These are phyloP conservation scores for Nephrotoma flavescens DNA, from an alignment of 2,888 invertebrate species.

Conservation along the genomic window DNA sequence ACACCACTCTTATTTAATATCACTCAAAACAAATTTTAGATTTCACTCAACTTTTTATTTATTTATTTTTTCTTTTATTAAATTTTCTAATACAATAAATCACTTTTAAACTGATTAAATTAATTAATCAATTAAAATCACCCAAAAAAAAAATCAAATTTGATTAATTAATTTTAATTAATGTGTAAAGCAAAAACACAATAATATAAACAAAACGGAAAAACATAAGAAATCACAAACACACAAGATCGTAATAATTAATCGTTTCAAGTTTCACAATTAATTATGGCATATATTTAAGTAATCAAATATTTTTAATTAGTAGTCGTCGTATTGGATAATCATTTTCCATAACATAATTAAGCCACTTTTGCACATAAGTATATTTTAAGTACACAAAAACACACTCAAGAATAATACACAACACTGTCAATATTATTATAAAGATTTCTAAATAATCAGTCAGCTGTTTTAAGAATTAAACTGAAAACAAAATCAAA, in stretches of 20 bases:
- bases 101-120: background rate
- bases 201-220: background rate
- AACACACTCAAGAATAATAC: background rate
- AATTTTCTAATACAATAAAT: background rate
- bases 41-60: background rate
- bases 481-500: background rate
- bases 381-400: background rate
- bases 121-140: background rate
- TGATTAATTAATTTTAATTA: background rate
- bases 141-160: background rate
- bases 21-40: background rate
- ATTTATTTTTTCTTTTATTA: background rate
- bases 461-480: background rate
- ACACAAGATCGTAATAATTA: background rate
- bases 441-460: background rate
- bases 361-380: background rate
- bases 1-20: background rate
- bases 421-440: background rate
- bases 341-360: background rate
- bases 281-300: background rate
- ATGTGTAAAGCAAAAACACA: background rate
- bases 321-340: background rate
- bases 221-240: background rate
- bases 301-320: background rate
- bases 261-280: background rate